Evolutionary conservation across 2,797 vertebrate species (phyloP), one percentile per base, ranked within the genome.

Genomic region (Agapornis canus): DNA sequence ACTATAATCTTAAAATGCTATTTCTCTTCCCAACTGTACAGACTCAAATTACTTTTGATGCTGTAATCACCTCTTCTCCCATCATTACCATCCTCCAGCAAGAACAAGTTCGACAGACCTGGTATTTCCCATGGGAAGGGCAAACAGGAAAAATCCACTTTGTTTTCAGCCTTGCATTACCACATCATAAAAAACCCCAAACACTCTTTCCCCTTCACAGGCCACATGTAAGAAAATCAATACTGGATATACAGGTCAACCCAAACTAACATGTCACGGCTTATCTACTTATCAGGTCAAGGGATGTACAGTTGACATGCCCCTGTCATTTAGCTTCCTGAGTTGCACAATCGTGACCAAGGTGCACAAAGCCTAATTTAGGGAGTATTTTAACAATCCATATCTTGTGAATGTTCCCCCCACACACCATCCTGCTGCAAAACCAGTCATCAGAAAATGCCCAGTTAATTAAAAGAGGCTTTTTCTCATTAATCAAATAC

Each of bases 81-180:
- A 4, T 70, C 82, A 48, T 84, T 72, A 91, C 49, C 77, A 85
- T 92, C 60, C 51, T 82, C 56, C 82, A 86, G 51, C 43, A 92
- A 76, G 81, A 94, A 83, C 40, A 51, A 84, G 76, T 90, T 63
- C 4, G 15, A 94, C 92, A 95, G 80, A 94, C 63, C 32, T 76
- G 17, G 2, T 23, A 83, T 76, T 88, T 91, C 85, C 92, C 91
- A 92, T 68, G 85, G 88, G 87, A 95, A 92, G 84, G 56, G 48
- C 51, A 82, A 90, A 85, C 52, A 91, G 63, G 89, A 79, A 83
- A 77, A 90, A 56, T 6, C 0, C 35, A 72, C 56, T 82, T 78
- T 23, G 56, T 82, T 90, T 91, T 71, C 70, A 91, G 66, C 63
- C 54, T 63, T 76, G 63, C 40, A 64, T 82, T 88, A 81, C 35